These are phyloP conservation scores for Tribolium castaneum DNA, from an alignment of 1,140 invertebrate genomes.

Conservation along the genomic window DNA sequence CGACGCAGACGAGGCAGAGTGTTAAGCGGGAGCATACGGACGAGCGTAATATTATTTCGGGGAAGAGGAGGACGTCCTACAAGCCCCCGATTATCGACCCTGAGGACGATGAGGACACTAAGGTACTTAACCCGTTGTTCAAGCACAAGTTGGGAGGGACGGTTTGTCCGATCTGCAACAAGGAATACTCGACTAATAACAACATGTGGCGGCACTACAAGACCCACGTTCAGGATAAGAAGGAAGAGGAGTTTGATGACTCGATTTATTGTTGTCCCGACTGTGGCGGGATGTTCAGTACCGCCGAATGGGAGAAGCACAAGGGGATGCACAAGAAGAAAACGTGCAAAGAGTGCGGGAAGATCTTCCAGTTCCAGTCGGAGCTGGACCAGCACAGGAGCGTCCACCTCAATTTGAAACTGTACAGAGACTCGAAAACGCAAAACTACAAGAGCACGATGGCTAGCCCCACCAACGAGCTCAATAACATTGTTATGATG, in stretches of 20 bases:
- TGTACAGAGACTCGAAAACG: slow-evolving; percentile 65
- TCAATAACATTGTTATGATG: slow-evolving; percentile 17
- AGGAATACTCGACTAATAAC: slow-evolving; percentile 67
- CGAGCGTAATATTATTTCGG: slow-evolving; percentile 38
- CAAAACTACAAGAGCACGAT: slow-evolving; percentile 55
- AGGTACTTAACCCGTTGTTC: slow-evolving; percentile 25
- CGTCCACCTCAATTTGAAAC: slow-evolving; percentile 74
- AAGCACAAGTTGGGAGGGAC: slow-evolving; percentile 1
- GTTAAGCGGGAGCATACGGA: slow-evolving; percentile 33
- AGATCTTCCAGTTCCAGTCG: slow-evolving; percentile 69
- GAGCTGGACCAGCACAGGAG: slow-evolving; percentile 74
- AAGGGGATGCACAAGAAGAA: slow-evolving; percentile 67
- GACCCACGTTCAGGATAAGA: slow-evolving; percentile 64
- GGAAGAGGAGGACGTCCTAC: slow-evolving; percentile 42
- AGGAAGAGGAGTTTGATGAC: slow-evolving; percentile 51
- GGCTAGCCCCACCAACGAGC: slow-evolving; percentile 51
- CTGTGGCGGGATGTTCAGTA: slow-evolving; percentile 68
- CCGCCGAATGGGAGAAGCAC: slow-evolving; percentile 68
- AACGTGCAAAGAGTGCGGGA: slow-evolving; percentile 72
- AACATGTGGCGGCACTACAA: slow-evolving; percentile 70
- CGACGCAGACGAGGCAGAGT: neutral
- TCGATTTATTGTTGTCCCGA: slow-evolving; percentile 70
- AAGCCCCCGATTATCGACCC: neutral
- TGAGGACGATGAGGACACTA: slow-evolving; percentile 14
- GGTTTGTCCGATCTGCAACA: slow-evolving; percentile 66